Percentiles rank a stretch among this genome's conserved stretches.
Evolutionary conservation across 1,140 invertebrate species (phyloP).

Genomic region (Nomia melanderi): DNA sequence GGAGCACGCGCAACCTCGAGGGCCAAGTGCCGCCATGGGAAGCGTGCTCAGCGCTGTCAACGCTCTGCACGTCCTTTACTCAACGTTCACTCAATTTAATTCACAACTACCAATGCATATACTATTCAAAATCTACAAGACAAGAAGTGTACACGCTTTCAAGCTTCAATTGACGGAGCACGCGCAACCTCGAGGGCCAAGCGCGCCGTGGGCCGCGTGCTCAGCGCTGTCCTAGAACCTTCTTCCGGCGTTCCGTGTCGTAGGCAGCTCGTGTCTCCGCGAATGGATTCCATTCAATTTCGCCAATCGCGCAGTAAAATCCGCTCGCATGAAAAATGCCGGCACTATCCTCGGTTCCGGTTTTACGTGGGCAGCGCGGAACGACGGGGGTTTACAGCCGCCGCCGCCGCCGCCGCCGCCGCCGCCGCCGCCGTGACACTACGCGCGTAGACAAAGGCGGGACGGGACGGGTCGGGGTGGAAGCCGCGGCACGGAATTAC

Average conservation of each 20-base stretch:
- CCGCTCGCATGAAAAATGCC: slow-evolving; percentile 25
- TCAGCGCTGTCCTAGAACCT: no score
- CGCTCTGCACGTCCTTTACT: no score
- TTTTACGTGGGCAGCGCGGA: slow-evolving; percentile 26
- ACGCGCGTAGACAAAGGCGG: slow-evolving; percentile 34
- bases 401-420: neutral
- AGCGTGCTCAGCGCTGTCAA: no score
- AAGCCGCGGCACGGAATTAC: slow-evolving; percentile 58
- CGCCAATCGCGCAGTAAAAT: slow-evolving; percentile 32
- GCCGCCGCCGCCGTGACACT: neutral
- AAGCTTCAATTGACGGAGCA: no score
- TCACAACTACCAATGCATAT: no score
- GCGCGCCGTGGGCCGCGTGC: no score
- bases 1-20: no score
- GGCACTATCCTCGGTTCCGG: slow-evolving; percentile 3
- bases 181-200: no score
- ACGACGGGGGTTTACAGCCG: slow-evolving; percentile 38
- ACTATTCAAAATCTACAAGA: no score
- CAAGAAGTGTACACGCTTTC: no score
- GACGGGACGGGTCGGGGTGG: neutral
- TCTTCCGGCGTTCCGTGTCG: neutral
- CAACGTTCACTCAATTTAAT: no score
- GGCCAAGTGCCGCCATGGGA: no score
- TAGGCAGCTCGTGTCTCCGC: neutral
- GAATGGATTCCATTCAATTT: slow-evolving; percentile 29